Evolutionary conservation across 2,797 vertebrate species (phyloP), one percentile per base, ranked within the genome.

Genomic region (Leptoclinus maculatus): DNA sequence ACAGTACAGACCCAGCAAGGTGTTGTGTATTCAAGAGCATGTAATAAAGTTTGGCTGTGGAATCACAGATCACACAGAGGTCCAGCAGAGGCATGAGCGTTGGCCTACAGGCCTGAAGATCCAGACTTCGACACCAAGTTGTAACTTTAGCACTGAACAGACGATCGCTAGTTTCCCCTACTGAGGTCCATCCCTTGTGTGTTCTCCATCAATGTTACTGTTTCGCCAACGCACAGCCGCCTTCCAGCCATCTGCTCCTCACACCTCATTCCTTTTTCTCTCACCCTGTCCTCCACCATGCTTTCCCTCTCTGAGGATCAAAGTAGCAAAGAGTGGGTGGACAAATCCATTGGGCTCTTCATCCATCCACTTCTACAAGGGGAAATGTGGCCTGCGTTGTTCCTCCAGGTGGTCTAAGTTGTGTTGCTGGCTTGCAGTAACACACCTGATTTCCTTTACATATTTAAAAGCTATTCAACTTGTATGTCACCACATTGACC

Each of bases 241-340:
- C 93, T 93, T 91, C 91, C 88, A 87, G 88, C 94, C 94, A 94
- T 94, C 94, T 94, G 94, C 88, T 94, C 91, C 91, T 94, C 92
- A 94, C 94, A 93, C 93, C 91, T 94, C 91, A 81, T 90, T 91
- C 88, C 88, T 91, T 90, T 93, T 93, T 92, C 92, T 94, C 91
- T 90, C 94, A 93, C 93, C 91, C 92, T 92, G 90, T 93, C 91
- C 90, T 93, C 88, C 90, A 91, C 92, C 91, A 88, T 86, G 87
- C 89, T 84, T 92, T 92, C 88, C 88, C 65, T 92, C 85, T 90
- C 88, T 79, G 77, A 90, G 77, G 90, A 93, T 92, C 91, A 93
- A 91, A 92, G 91, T 85, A 88, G 84, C 86, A 84, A 38, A 43
- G 82, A 89, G 92, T 93, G 90, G 91, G 93, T 80, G 90, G 91